Percentiles rank a stretch among this genome's conserved stretches.
These are phyloP conservation scores for Cyaniris semiargus DNA, from an alignment of 2,888 invertebrate species.

Conservation along the genomic window DNA sequence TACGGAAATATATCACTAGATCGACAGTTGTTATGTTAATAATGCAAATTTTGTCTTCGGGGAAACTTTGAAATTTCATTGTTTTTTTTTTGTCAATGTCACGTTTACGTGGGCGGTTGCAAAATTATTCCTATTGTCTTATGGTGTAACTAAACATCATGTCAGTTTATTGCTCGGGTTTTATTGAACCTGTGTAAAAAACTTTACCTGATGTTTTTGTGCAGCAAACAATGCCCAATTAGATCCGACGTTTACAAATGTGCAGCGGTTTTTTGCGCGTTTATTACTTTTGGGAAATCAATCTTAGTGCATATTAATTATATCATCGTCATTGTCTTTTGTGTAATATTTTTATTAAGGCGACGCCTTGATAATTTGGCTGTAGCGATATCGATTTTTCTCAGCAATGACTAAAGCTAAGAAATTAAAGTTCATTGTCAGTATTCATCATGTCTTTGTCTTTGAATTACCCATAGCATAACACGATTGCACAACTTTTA, in stretches of 20 bases:
- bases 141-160: background rate
- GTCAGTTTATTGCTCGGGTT: background rate
- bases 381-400: too few species aligned
- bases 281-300: background rate
- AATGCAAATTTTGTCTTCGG: background rate
- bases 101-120: background rate
- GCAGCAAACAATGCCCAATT: background rate
- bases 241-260: constrained; percentile 6
- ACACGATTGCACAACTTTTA: too few species aligned
- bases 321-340: background rate
- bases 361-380: too few species aligned
- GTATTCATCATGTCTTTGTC: too few species aligned
- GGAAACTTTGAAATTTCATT: background rate
- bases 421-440: too few species aligned
- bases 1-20: too few species aligned
- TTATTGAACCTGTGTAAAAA: constrained; percentile 14
- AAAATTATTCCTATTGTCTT: background rate
- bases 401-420: too few species aligned
- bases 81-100: background rate
- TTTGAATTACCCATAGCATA: too few species aligned
- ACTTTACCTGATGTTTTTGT: constrained; percentile 22
- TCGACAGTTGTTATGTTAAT: background rate
- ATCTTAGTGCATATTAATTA: background rate
- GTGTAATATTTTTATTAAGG: background rate
- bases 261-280: background rate